Conservation (phyloP, 2,888 invertebrate species). For the Andrena minutula region DNA sequence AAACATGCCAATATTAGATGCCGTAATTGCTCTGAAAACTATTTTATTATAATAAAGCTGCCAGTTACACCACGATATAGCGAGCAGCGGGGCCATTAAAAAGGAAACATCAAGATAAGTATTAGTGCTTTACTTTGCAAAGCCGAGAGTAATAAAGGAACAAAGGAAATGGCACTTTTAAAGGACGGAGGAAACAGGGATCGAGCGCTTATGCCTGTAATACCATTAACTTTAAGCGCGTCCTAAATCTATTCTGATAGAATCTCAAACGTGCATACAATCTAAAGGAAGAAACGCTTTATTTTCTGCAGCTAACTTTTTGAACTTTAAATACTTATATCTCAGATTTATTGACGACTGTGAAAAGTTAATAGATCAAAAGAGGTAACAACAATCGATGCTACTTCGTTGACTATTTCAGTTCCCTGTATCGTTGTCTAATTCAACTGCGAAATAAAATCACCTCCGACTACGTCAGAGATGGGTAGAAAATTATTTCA, state of each 20-base stretch:
- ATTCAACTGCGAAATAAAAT: too few relatives aligned
- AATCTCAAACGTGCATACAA: slow-evolving; percentile 22
- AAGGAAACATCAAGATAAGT: slow-evolving; percentile 27
- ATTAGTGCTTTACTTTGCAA: background rate
- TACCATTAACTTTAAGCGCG: slow-evolving; percentile 30
- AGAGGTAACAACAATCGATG: background rate
- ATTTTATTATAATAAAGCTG: slow-evolving; percentile 71
- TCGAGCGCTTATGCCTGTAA: slow-evolving; percentile 1
- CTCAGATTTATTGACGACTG: background rate
- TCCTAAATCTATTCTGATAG: slow-evolving; percentile 60
- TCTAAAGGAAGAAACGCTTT: background rate
- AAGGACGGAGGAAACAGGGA: slow-evolving; percentile 8
- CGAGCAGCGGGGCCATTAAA: slow-evolving; percentile 37
- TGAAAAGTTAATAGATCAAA: background rate
- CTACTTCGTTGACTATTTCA: background rate
- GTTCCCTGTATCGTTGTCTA: too few relatives aligned
- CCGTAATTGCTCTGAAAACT: slow-evolving; percentile 72
- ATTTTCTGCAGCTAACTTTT: background rate
- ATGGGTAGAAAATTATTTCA: too few relatives aligned
- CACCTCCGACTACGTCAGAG: too few relatives aligned
- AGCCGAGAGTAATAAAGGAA: background rate
- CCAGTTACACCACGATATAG: slow-evolving; percentile 15
- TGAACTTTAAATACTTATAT: background rate
- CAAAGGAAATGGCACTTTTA: slow-evolving; percentile 18
- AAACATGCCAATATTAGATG: slow-evolving; percentile 76